Percentiles rank a stretch among this genome's conserved stretches.
These are phyloP conservation scores for Diadema setosum DNA, from an alignment of 35 echinoderm and acorn worm genomes.

Conservation along the genomic window DNA sequence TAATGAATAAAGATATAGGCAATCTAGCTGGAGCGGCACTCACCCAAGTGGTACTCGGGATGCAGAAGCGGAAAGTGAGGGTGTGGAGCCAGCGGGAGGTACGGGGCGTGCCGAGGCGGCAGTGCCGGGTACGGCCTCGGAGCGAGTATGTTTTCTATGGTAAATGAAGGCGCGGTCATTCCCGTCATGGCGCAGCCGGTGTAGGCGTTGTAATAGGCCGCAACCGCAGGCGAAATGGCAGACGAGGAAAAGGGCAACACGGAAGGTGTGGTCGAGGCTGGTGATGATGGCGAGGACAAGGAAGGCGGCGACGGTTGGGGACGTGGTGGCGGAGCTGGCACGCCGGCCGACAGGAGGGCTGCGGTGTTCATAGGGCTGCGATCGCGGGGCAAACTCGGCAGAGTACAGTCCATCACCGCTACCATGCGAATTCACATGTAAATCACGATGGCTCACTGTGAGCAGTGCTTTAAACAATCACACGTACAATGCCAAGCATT, in stretches of 20 bases:
- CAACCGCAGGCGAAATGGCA: not conserved
- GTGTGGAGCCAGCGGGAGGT: not conserved
- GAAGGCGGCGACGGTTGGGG: not conserved
- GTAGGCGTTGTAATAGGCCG: constrained; percentile 4
- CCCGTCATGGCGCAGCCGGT: not conserved
- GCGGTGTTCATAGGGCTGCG: not conserved
- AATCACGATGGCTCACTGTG: too few species aligned
- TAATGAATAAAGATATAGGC: too few species aligned
- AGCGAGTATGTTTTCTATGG: constrained; percentile 1
- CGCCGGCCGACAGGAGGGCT: not conserved
- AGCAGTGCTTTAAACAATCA: too few species aligned
- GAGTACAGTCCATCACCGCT: not conserved
- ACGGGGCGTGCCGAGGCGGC: not conserved
- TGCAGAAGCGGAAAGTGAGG: not conserved
- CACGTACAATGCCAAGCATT: too few species aligned
- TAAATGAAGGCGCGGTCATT: not conserved
- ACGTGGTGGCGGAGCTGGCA: not conserved
- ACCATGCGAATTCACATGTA: too few species aligned
- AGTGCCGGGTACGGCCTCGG: not conserved
- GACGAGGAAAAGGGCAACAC: not conserved
- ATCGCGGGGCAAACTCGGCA: not conserved
- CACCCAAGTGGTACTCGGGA: constrained; percentile 4
- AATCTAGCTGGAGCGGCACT: not conserved
- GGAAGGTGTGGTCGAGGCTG: not conserved
- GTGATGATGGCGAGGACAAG: not conserved